Conservation (phyloP, 2,888 invertebrate genomes). For the Mythimna loreyi region DNA sequence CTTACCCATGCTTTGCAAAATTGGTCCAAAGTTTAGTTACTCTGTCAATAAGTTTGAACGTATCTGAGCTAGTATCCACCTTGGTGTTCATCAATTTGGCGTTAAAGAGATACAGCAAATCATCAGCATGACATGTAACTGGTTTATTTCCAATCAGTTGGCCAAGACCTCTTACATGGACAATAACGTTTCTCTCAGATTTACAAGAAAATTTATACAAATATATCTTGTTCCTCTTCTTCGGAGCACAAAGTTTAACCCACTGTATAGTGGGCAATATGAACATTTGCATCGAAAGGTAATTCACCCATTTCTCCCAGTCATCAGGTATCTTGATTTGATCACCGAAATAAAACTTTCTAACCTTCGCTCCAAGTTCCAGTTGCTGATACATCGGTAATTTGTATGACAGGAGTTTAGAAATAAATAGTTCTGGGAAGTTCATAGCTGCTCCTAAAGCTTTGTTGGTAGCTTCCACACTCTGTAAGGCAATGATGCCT, state of each 20-base stretch:
- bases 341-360: conserved; percentile 63
- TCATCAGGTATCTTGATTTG: conserved; percentile 55
- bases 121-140: conserved; percentile 69
- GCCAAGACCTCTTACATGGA: conserved; percentile 43
- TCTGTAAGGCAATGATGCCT: conserved; percentile 80
- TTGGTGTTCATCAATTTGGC: conserved; percentile 49
- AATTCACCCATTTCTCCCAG: conserved; percentile 60
- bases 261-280: conserved; percentile 60
- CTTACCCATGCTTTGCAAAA: conserved; percentile 77
- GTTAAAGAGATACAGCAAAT: conserved; percentile 70
- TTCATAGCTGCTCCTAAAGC: conserved; percentile 25
- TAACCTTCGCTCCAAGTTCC: conserved; percentile 65
- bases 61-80: conserved; percentile 53
- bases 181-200: conserved; percentile 69
- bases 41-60: conserved; percentile 66
- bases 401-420: conserved; percentile 48
- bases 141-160: conserved; percentile 46
- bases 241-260: conserved; percentile 59
- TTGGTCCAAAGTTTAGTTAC: conserved; percentile 73
- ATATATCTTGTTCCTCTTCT: conserved; percentile 66
- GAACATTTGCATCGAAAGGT: conserved; percentile 54
- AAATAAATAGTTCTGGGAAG: conserved; percentile 57
- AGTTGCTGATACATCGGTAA: conserved; percentile 56
- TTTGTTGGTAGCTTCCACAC: conserved; percentile 25
- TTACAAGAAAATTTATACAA: conserved; percentile 69